These are phyloP conservation scores for Drosophila nebulosa DNA, from an alignment of 1,140 invertebrate genomes.

Conservation along the genomic window DNA sequence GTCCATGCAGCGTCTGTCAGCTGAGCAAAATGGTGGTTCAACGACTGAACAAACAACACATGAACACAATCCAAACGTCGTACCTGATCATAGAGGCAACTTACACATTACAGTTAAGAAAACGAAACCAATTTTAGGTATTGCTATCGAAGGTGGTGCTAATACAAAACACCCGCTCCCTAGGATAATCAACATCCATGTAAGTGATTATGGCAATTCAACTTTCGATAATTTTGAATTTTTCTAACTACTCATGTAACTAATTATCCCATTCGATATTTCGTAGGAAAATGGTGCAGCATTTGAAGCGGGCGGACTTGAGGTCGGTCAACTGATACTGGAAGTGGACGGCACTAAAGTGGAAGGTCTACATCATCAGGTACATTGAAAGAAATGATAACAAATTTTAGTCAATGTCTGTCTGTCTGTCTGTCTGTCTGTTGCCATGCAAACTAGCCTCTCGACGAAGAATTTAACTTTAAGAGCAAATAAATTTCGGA, in stretches of 20 bases:
- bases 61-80: constrained; percentile 86
- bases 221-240: too few relatives aligned
- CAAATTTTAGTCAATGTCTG: too few relatives aligned
- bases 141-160: constrained; percentile 97
- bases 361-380: constrained; percentile 88
- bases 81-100: constrained; percentile 92
- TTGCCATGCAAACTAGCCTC: too few relatives aligned
- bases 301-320: constrained; percentile 93
- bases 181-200: constrained; percentile 97
- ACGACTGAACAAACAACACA: constrained; percentile 83
- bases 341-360: constrained; percentile 95
- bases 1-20: constrained; percentile 86
- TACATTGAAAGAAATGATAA: constrained; percentile 33
- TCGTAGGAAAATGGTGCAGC: constrained; percentile 95
- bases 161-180: constrained; percentile 97
- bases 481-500: too few relatives aligned
- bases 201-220: too few relatives aligned
- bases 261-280: neutral
- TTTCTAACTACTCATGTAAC: too few relatives aligned
- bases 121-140: constrained; percentile 95
- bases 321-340: constrained; percentile 96
- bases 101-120: constrained; percentile 93
- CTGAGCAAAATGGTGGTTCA: constrained; percentile 83
- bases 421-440: too few relatives aligned
- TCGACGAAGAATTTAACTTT: too few relatives aligned